Conservation (phyloP, 2,888 invertebrate species). For the Xanthia icteritia region DNA sequence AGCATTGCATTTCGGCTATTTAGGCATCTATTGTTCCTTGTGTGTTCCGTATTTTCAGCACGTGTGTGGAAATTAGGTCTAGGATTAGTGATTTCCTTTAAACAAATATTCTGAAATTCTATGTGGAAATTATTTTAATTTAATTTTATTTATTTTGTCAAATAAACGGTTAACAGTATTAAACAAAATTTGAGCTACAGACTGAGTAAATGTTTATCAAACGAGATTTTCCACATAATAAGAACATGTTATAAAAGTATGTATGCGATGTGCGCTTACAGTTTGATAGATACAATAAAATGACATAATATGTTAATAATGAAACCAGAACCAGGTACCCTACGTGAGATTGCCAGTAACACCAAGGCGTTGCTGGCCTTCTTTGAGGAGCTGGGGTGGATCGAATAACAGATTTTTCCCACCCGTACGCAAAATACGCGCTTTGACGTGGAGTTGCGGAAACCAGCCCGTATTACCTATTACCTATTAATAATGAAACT, state of each 20-base stretch:
- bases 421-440: too few species aligned
- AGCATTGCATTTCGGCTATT: conserved; percentile 27
- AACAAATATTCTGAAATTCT: background rate
- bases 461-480: too few species aligned
- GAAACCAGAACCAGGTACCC: too few species aligned
- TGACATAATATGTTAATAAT: background rate
- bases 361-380: too few species aligned
- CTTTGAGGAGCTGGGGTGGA: too few species aligned
- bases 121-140: background rate
- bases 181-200: background rate
- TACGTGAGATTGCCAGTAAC: too few species aligned
- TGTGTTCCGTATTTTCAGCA: background rate
- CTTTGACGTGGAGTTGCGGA: too few species aligned
- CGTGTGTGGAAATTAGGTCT: conserved; percentile 10
- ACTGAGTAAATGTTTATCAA: background rate
- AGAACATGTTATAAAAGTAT: background rate
- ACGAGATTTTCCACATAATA: background rate
- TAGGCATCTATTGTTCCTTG: conserved; percentile 23
- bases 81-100: background rate
- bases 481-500: background rate
- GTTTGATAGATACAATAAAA: background rate
- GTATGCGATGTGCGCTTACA: background rate
- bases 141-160: background rate
- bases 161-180: background rate
- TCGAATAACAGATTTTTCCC: too few species aligned